Evolutionary conservation across 2,797 vertebrate species (phyloP).

Genomic region (Pseudotriccus pelzelni): DNA sequence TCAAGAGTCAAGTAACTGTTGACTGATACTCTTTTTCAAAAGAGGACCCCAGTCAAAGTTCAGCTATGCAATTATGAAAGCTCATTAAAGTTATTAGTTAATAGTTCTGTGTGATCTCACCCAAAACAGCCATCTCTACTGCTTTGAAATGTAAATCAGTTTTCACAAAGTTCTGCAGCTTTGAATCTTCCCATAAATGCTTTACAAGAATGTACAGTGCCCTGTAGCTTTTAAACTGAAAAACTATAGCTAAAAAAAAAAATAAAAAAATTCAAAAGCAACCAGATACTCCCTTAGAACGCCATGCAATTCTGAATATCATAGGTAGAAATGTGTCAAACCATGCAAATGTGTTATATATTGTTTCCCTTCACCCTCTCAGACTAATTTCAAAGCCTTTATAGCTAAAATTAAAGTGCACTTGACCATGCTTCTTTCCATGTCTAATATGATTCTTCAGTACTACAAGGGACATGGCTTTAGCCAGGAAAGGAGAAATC

Average conservation of each 20-base stretch:
- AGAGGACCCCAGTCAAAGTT: slow-evolving; percentile 14
- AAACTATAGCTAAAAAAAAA: neutral
- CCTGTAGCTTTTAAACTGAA: neutral
- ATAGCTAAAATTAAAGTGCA: neutral
- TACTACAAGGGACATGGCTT: neutral
- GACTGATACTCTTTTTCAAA: slow-evolving; percentile 21
- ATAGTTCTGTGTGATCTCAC: slow-evolving; percentile 43
- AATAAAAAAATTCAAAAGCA: neutral
- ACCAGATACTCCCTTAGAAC: fast-evolving
- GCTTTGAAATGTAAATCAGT: slow-evolving; percentile 66
- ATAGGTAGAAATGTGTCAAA: neutral
- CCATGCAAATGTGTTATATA: neutral
- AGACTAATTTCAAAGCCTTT: neutral
- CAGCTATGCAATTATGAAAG: slow-evolving; percentile 49
- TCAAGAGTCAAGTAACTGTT: neutral
- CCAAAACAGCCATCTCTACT: neutral
- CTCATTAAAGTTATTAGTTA: slow-evolving; percentile 65
- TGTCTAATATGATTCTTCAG: neutral
- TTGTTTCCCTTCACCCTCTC: neutral
- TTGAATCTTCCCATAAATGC: neutral
- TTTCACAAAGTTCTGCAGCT: slow-evolving; percentile 4
- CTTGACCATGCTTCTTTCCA: neutral
- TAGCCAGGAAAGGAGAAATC: neutral
- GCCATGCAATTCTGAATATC: neutral
- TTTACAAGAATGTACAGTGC: neutral